Evolutionary conservation across 2,888 invertebrate species (phyloP).

Genomic region (Subacronicta megacephala): DNA sequence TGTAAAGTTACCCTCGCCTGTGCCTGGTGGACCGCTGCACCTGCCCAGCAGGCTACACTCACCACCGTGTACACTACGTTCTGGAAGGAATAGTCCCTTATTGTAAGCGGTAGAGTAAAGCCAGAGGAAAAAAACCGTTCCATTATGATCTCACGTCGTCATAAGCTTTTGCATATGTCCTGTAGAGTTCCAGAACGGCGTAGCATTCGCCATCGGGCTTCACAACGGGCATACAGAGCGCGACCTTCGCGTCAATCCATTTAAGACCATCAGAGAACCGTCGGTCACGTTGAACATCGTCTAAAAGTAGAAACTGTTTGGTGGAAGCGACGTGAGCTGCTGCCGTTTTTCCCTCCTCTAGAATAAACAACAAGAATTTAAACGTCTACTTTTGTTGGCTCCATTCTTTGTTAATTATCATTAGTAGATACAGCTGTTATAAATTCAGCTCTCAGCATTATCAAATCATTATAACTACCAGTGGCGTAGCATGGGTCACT

Average conservation of each 20-base stretch:
- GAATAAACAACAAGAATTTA: constrained; percentile 2
- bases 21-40: constrained; percentile 86
- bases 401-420: too few relatives aligned
- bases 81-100: constrained; percentile 51
- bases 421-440: too few relatives aligned
- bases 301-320: constrained; percentile 87
- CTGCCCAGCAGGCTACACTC: constrained; percentile 86
- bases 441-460: too few relatives aligned
- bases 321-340: constrained; percentile 90
- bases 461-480: too few relatives aligned
- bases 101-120: too few relatives aligned
- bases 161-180: constrained; percentile 77
- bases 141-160: constrained; percentile 70
- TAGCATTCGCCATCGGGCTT: constrained; percentile 89
- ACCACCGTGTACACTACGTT: constrained; percentile 77
- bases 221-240: constrained; percentile 90
- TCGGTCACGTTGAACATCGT: constrained; percentile 88
- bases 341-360: constrained; percentile 86
- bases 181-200: constrained; percentile 90
- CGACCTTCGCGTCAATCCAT: constrained; percentile 89
- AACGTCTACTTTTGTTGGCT: neutral
- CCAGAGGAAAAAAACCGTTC: neutral
- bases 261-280: constrained; percentile 90
- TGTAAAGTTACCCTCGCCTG: constrained; percentile 79
- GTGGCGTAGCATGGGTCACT: too few relatives aligned